Evolutionary conservation across 2,113 vertebrate species (phyloP).

Genomic region (Variabilichromis moorii): DNA sequence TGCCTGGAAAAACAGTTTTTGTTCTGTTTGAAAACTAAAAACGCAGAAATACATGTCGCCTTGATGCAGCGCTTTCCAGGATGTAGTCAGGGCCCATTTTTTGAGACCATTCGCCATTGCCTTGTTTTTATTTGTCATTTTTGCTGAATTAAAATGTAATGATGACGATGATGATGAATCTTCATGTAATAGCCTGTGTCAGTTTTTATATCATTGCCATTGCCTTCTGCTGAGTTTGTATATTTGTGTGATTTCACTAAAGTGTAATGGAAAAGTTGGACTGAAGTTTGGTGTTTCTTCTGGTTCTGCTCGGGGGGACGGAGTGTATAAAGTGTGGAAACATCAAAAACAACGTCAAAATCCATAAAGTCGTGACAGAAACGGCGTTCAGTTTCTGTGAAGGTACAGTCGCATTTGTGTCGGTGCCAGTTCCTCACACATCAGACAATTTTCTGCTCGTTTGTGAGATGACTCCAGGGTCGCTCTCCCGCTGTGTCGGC

Average conservation of each 20-base stretch:
- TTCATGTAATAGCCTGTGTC: slow-evolving; percentile 64
- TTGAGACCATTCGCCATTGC: slow-evolving; percentile 59
- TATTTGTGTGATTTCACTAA: slow-evolving; percentile 70
- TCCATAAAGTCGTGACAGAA: neutral
- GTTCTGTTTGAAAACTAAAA: neutral
- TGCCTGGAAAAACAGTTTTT: neutral
- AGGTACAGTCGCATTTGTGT: neutral
- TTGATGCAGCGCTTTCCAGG: slow-evolving; percentile 30
- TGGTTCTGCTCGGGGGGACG: neutral
- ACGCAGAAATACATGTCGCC: neutral
- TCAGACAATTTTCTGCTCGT: neutral
- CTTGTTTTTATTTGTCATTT: slow-evolving; percentile 59
- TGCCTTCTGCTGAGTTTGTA: slow-evolving; percentile 68
- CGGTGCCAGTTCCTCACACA: neutral
- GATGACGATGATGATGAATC: slow-evolving; percentile 37
- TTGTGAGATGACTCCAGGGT: neutral
- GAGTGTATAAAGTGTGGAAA: neutral
- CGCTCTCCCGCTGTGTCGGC: neutral
- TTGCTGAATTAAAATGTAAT: slow-evolving; percentile 55
- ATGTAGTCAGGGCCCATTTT: slow-evolving; percentile 49
- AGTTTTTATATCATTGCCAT: slow-evolving; percentile 66
- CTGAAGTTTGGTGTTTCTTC: neutral
- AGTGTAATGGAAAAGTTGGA: slow-evolving; percentile 52
- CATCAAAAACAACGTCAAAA: neutral
- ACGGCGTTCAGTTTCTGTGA: neutral